Evolutionary conservation across 2,113 vertebrate genomes (phyloP), one percentile per base, ranked within the genome.

Genomic region (Ahaetulla prasina): DNA sequence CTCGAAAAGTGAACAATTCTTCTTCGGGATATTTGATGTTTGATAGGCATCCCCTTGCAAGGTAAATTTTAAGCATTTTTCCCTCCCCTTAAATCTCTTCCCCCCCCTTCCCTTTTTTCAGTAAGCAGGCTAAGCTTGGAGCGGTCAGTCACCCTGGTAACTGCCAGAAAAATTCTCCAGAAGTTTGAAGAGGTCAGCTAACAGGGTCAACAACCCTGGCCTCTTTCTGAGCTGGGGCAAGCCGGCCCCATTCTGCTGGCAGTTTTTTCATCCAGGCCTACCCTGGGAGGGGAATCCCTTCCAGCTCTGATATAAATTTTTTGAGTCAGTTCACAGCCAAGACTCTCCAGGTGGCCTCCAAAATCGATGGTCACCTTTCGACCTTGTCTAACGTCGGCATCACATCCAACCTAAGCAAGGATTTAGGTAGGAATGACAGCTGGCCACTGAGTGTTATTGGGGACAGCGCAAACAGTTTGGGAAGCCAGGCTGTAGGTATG

Each of bases 111-210:
- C 91, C 89, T 92, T 96, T 97, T 97, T 97, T 97, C 97, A 97
- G 98, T 99, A 98, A 98, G 98, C 97, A 98, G 98, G 98, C 98
- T 99, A 98, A 98, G 98, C 98, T 98, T 98, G 98, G 98, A 99
- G 98, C 98, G 98, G 98, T 98, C 98, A 97, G 98, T 99, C 99
- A 97, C 98, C 98, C 98, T 99, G 98, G 99, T 98, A 99, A 99
- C 99, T 99, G 99, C 98, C 99, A 99, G 97, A 99, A 99, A 98
- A 99, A 99, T 99, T 98, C 98, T 98, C 98, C 98, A 99, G 98
- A 99, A 99, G 98, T 99, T 99, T 99, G 99, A 99, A 98, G 99
- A 98, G 99, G 99, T 99, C 99, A 99, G 98, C 98, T 97, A 97
- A 97, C 96, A 90, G 97, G 98, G 98, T 99, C 99, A 99, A 96